Base-by-base conservation (phyloP, 2,113 vertebrate species). In the Trichechus manatus region DNA sequence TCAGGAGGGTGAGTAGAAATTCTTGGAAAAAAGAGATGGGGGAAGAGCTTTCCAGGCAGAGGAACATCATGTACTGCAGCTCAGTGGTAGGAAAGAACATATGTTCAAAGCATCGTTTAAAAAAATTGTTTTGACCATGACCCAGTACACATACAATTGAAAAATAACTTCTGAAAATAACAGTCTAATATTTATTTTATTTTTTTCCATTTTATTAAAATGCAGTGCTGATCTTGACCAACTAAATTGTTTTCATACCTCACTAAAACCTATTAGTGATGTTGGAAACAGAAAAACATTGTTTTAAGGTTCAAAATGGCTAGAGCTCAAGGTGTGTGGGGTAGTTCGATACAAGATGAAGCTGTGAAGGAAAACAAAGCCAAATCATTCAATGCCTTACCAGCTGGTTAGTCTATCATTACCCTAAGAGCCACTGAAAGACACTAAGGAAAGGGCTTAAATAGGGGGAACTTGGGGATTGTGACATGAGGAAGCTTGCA, bases 131-230 rank as follows among this genome's bases (percentile, higher is more conserved):
- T 96, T 80, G 39, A 82, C 79, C 53, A 20, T 42, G n/a, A 56
- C 66, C 33, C 20, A 0, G 33, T 39, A 20, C 6, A 50, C 61
- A 47, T 17, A 53, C 39, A 42, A 80, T 31, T 86, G 78, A 75
- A 74, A 75, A 63, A 85, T 17, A 23, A 25, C 3, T 63, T 78
- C 53, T 92, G 64, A 70, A 81, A 61, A 82, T 95, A 59, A 33
- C 14, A 44, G 13, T 82, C 25, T 42, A 25, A n/a, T 63, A 15
- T 72, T 47, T 86, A 56, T 90, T 61, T 84, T 11, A 79, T 39
- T 74, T 36, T 70, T 14, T 85, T 22, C 22, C 39, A 33, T 94
- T 95, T 93, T 50, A 72, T 95, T 91, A 89, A 79, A 89, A 86
- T 70, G 72, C 79, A 96, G 82, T 72, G 83, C 80, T 96, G 33